phyloP scores from a whole-genome alignment of 2,888 invertebrate genomes.

The Drosophila neotestacea region DNA sequence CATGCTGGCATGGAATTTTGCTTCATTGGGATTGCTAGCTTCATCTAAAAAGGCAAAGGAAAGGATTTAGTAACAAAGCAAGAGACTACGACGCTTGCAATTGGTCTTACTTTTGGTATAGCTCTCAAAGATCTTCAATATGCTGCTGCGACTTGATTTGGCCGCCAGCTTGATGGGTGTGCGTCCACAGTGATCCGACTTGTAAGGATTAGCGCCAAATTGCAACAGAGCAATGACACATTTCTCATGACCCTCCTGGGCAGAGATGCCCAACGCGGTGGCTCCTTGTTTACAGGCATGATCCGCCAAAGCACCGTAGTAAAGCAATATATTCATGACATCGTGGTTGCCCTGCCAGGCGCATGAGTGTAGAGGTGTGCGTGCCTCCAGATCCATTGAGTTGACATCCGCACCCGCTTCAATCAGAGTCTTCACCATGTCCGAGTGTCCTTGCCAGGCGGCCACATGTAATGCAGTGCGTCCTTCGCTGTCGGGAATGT shows the following conservation, averaged over 20 bases:
- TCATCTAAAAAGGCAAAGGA: conserved; percentile 75
- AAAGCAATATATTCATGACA: conserved; percentile 92
- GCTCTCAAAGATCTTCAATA: conserved; percentile 92
- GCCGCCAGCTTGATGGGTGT: conserved; percentile 95
- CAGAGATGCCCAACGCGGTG: conserved; percentile 97
- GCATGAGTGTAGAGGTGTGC: conserved; percentile 97
- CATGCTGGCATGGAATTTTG: conserved; percentile 84
- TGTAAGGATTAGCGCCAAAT: conserved; percentile 94
- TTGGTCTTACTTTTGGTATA: conserved; percentile 86
- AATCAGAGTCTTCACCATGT: conserved; percentile 95
- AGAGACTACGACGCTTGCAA: conserved; percentile 36
- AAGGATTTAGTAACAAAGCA: conserved; percentile 50
- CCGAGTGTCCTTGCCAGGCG: conserved; percentile 97
- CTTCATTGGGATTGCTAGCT: conserved; percentile 84
- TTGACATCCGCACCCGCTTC: conserved; percentile 90
- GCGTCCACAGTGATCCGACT: conserved; percentile 94
- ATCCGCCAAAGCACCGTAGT: conserved; percentile 93
- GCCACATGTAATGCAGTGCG: conserved; percentile 95
- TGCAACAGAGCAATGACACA: conserved; percentile 94
- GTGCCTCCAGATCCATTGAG: conserved; percentile 93
- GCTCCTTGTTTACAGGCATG: conserved; percentile 98
- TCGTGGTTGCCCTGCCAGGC: conserved; percentile 97
- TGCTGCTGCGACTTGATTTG: conserved; percentile 95
- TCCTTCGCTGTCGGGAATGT: conserved; percentile 95
- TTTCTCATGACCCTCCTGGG: conserved; percentile 97